Conservation (phyloP, 2,888 invertebrate species). For the Cabera pusaria region DNA sequence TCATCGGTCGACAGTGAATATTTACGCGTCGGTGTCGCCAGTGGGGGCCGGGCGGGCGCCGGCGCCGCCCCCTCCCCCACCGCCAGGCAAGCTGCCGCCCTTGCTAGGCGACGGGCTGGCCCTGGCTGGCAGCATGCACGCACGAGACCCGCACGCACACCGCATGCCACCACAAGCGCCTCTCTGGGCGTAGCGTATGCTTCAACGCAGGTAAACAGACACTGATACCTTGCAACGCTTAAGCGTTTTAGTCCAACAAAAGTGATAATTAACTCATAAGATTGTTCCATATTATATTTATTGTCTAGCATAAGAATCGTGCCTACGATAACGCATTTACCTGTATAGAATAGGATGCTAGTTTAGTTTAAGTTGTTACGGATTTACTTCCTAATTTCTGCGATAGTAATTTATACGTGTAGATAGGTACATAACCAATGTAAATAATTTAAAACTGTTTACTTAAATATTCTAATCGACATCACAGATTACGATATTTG, state of each 20-base stretch:
- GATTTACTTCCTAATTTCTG: conserved; percentile 74
- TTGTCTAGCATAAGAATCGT: conserved; percentile 49
- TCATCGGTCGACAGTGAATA: conserved; percentile 87
- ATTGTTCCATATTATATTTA: conserved; percentile 68
- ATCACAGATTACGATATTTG: conserved; percentile 35
- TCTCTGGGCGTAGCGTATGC: conserved; percentile 91
- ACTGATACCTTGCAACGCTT: conserved; percentile 76
- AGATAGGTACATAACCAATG: conserved; percentile 47
- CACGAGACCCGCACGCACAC: conserved; percentile 72
- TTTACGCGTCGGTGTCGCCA: conserved; percentile 86
- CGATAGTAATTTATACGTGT: conserved; percentile 72
- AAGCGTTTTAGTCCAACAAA: conserved; percentile 81
- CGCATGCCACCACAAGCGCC: conserved; percentile 86
- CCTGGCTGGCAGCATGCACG: conserved; percentile 68
- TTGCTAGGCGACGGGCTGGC: conserved; percentile 77
- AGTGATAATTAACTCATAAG: conserved; percentile 75
- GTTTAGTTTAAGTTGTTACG: conserved; percentile 58
- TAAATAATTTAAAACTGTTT: conserved; percentile 50
- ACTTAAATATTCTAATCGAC: conserved; percentile 31
- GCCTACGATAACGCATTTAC: conserved; percentile 56
- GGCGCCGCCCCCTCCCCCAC: conserved; percentile 85
- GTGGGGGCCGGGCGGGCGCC: conserved; percentile 81
- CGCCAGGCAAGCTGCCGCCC: conserved; percentile 85
- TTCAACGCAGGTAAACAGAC: conserved; percentile 85
- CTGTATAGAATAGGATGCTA: conserved; percentile 59